phyloP scores from a whole-genome alignment of 2,113 vertebrate species.

The Eulacestoma nigropectus region DNA sequence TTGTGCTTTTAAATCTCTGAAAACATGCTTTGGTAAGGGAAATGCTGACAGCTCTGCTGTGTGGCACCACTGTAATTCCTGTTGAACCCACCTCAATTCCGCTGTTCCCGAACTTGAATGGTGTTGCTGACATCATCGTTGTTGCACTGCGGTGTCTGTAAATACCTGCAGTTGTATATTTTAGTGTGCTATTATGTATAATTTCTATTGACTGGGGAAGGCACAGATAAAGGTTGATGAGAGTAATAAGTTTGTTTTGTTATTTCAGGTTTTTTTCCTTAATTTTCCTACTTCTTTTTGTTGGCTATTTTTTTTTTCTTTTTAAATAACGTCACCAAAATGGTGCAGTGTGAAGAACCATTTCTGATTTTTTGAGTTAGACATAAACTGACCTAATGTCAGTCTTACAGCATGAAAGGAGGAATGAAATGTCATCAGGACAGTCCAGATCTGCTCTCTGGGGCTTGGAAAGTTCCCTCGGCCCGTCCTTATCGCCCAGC shows the following conservation, averaged over 20 bases:
- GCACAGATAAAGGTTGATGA: not conserved
- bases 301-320: not conserved
- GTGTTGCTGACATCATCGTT: conserved; percentile 28
- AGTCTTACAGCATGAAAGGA: not conserved
- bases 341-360: fast-evolving
- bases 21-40: not conserved
- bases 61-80: conserved; percentile 23
- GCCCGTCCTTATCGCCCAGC: conserved; percentile 27
- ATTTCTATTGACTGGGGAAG: not conserved
- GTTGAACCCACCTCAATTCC: not conserved
- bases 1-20: not conserved
- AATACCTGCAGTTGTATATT: not conserved
- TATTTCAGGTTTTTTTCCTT: fast-evolving
- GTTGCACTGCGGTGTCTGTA: conserved; percentile 51
- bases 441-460: not conserved
- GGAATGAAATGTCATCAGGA: not conserved
- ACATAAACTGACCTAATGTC: not conserved
- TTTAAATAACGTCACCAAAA: not conserved
- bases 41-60: conserved; percentile 5
- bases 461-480: conserved; percentile 4
- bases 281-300: not conserved
- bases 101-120: not conserved
- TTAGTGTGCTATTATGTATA: not conserved
- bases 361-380: not conserved
- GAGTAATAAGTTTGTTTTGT: not conserved